phyloP scores from a whole-genome alignment of 2,797 vertebrate species.

The Podarcis lilfordi region DNA sequence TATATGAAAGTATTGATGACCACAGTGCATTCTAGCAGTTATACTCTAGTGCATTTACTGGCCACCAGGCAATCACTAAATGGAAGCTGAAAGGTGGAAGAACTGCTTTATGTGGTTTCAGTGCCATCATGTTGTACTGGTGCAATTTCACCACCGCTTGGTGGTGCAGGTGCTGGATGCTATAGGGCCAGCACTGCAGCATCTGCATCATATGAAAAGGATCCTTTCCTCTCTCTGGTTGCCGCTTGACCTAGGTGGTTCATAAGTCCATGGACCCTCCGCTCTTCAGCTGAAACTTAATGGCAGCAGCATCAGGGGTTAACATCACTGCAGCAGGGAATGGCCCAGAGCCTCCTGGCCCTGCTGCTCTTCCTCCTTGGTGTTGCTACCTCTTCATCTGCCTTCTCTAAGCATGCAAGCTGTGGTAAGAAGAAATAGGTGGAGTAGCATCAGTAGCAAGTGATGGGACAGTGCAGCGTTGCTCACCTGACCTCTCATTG shows the following conservation, averaged over 20 bases:
- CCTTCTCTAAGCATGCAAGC: no score
- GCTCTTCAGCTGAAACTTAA: background rate
- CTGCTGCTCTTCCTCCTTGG: background rate
- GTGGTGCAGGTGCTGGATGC: no score
- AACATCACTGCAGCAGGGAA: background rate
- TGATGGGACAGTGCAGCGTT: no score
- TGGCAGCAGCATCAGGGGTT: background rate
- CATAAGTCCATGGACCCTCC: background rate
- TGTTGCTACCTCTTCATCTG: no score
- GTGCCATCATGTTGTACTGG: background rate
- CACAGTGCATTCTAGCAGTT: background rate
- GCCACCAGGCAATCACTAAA: background rate
- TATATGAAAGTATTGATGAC: conserved; percentile 61
- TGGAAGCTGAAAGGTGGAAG: background rate
- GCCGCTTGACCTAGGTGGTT: background rate
- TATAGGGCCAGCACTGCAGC: background rate
- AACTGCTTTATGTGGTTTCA: background rate
- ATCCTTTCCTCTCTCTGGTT: background rate
- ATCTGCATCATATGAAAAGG: background rate
- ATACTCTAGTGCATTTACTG: background rate
- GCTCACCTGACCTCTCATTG: no score
- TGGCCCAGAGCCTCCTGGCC: background rate
- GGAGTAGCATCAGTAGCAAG: no score
- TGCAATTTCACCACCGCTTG: background rate
- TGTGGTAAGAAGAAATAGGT: no score